Percentiles rank a stretch among this genome's conserved stretches.
These are phyloP conservation scores for Caenorhabditis sulstoni DNA, from an alignment of 2,888 invertebrate species.

Conservation along the genomic window DNA sequence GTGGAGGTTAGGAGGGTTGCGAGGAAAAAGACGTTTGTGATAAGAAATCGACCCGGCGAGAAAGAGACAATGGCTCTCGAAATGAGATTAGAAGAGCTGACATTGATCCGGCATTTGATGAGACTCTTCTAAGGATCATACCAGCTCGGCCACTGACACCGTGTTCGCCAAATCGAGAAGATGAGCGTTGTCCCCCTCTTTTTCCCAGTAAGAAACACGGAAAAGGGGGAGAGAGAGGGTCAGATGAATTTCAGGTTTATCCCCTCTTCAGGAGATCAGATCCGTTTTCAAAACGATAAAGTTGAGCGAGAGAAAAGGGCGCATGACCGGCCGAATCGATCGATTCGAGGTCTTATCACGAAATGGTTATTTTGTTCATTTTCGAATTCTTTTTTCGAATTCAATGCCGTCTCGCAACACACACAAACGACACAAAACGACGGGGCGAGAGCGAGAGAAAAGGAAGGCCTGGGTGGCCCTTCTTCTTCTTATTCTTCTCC, in stretches of 20 bases:
- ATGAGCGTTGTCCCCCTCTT: no score
- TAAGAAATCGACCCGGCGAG: background rate
- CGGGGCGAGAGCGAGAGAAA: background rate
- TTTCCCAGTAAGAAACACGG: no score
- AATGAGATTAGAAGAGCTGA: constrained; percentile 4
- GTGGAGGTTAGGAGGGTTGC: background rate
- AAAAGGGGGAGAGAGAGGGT: background rate
- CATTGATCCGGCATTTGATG: background rate
- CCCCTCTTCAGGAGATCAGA: no score
- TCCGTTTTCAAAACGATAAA: no score
- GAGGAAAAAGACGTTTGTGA: background rate
- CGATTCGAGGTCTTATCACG: constrained; percentile 13
- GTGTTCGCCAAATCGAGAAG: no score
- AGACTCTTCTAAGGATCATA: no score
- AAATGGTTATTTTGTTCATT: constrained; percentile 21
- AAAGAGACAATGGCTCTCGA: constrained; percentile 2
- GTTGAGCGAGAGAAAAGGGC: background rate
- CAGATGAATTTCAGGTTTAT: background rate
- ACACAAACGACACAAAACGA: constrained; percentile 1
- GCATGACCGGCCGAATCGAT: constrained; percentile 30
- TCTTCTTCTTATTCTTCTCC: no score
- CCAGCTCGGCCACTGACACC: no score
- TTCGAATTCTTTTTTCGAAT: background rate
- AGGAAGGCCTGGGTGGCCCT: background rate
- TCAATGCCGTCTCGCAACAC: constrained; percentile 4